A percentile compares a stretch with the other conserved stretches of the same genome.
phyloP scores from a whole-genome alignment of 2,888 invertebrate species.

The Eristalinus aeneus region DNA sequence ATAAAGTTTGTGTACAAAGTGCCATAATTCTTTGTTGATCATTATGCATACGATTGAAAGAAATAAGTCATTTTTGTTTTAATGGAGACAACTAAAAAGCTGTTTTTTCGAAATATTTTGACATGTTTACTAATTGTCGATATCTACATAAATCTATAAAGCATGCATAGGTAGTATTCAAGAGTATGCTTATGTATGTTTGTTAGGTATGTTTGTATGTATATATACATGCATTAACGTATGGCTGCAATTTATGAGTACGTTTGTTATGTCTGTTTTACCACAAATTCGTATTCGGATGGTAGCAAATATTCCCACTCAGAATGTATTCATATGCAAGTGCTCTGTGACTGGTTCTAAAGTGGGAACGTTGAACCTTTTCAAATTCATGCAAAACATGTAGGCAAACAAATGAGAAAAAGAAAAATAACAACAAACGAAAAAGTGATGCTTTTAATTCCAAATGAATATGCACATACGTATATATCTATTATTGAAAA shows the following conservation, averaged over 20 bases:
- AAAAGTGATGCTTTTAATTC: slow-evolving; percentile 71
- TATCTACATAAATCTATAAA: no score
- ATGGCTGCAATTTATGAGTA: slow-evolving; percentile 38
- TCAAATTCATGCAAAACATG: slow-evolving; percentile 31
- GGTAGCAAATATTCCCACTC: slow-evolving; percentile 65
- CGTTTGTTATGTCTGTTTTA: slow-evolving; percentile 51
- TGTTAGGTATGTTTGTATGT: no score
- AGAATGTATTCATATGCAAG: slow-evolving; percentile 69
- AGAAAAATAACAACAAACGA: slow-evolving; percentile 67
- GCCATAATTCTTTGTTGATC: no score
- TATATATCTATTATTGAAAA: no score
- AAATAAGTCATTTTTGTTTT: no score
- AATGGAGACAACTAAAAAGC: no score
- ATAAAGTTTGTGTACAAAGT: no score
- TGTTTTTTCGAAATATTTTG: no score
- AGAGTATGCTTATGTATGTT: background rate
- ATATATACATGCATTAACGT: background rate
- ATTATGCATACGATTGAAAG: no score
- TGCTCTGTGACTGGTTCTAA: slow-evolving; percentile 64
- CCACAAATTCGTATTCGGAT: slow-evolving; percentile 66
- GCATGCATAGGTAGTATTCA: background rate
- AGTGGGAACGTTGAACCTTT: slow-evolving; percentile 68
- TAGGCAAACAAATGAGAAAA: slow-evolving; percentile 65
- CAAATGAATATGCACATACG: slow-evolving; percentile 61
- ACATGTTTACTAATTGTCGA: no score